These are phyloP conservation scores for Leucopsar rothschildi DNA, from an alignment of 2,113 vertebrate genomes.

Conservation along the genomic window DNA sequence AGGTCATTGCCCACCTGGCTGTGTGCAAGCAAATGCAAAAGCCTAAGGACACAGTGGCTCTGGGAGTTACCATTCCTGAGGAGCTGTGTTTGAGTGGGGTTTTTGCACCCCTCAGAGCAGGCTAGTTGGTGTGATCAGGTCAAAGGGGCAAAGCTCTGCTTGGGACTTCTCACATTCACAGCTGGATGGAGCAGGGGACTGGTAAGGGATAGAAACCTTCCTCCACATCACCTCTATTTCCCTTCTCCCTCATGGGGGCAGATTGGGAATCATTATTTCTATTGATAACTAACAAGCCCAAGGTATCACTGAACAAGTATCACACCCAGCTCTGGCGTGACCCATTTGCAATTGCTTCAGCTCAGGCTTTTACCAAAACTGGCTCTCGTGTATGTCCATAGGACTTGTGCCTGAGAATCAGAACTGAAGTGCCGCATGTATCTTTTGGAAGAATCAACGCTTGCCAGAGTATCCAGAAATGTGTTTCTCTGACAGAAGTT, in stretches of 20 bases:
- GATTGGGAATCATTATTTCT: not conserved
- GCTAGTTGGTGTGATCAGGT: not conserved
- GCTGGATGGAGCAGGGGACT: not conserved
- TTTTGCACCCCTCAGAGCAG: not conserved
- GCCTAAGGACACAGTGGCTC: not conserved
- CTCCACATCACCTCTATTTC: not conserved
- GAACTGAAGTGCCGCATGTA: not conserved
- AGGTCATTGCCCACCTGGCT: not conserved
- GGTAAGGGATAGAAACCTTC: not conserved
- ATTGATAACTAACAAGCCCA: not conserved
- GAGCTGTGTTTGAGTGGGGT: not conserved
- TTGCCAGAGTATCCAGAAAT: slow-evolving; percentile 16
- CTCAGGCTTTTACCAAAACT: not conserved
- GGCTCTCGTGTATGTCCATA: rapidly evolving
- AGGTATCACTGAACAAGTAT: not conserved
- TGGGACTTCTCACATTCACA: not conserved
- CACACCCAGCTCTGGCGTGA: not conserved
- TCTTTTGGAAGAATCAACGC: not conserved
- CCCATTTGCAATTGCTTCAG: not conserved
- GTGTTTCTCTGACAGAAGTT: slow-evolving; percentile 9
- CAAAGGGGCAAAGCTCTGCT: not conserved
- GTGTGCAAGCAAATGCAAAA: not conserved
- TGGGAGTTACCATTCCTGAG: not conserved
- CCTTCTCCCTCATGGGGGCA: not conserved
- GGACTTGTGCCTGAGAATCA: not conserved